These are phyloP conservation scores for Pristiophorus japonicus DNA, from an alignment of 2,113 vertebrate species.

Conservation along the genomic window DNA sequence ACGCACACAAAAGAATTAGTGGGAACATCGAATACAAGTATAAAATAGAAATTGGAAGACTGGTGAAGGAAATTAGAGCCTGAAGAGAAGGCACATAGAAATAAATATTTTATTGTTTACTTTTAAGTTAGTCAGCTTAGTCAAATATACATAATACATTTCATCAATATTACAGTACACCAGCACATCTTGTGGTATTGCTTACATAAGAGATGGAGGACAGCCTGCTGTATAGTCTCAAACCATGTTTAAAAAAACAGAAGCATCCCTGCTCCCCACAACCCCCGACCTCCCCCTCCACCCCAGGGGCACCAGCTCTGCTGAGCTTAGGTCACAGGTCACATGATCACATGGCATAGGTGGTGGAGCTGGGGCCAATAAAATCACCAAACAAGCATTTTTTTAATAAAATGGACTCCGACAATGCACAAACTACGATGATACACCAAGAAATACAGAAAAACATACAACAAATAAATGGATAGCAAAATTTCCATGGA, in stretches of 20 bases:
- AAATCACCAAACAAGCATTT: neutral
- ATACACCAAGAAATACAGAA: neutral
- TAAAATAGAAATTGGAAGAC: neutral
- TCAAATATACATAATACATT: neutral
- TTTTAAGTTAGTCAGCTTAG: neutral
- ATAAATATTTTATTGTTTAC: conserved; percentile 3
- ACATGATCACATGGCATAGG: neutral
- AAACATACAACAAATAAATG: neutral
- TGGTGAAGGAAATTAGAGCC: neutral
- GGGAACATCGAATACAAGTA: neutral
- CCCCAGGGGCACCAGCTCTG: neutral
- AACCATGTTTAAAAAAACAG: neutral
- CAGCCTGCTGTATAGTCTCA: neutral
- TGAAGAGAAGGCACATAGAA: neutral
- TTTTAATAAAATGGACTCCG: neutral
- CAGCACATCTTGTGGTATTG: neutral
- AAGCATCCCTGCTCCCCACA: neutral
- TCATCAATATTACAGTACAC: neutral
- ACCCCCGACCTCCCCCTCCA: too few relatives aligned
- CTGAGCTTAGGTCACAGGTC: neutral
- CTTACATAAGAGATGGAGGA: neutral
- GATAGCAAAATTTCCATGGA: neutral
- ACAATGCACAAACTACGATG: neutral
- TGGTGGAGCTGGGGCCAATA: neutral
- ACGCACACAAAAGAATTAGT: too few relatives aligned